These are phyloP conservation scores for Pica pica DNA, from an alignment of 2,113 vertebrate species.

Conservation along the genomic window DNA sequence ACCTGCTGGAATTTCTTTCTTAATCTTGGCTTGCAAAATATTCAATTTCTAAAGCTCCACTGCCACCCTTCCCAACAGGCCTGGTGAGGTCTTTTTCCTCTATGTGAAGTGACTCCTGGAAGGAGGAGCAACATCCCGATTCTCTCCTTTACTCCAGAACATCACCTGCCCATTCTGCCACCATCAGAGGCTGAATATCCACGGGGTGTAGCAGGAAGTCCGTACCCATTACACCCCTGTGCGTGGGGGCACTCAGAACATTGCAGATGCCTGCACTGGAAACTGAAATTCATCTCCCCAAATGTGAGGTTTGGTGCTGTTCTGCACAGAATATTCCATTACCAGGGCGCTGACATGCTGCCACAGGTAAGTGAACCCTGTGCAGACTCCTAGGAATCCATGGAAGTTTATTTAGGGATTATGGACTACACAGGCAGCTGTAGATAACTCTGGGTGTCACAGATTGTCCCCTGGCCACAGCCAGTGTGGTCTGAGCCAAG, in stretches of 20 bases:
- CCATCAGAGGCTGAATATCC: neutral
- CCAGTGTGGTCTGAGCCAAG: neutral
- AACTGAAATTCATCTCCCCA: neutral
- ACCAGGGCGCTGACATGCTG: neutral
- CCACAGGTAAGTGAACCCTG: neutral
- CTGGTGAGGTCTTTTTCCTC: neutral
- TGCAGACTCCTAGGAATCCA: neutral
- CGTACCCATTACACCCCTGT: neutral
- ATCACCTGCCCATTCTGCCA: neutral
- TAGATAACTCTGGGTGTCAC: neutral
- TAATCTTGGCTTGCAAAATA: neutral
- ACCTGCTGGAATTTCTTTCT: neutral
- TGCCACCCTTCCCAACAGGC: neutral
- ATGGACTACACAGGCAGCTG: neutral
- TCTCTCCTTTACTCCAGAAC: neutral
- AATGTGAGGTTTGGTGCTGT: fast-evolving
- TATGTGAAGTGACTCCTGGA: neutral
- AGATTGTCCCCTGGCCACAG: neutral
- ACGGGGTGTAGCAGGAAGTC: neutral
- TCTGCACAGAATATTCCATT: neutral
- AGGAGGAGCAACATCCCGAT: neutral
- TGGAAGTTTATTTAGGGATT: neutral
- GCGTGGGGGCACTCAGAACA: fast-evolving
- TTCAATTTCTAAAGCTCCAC: neutral
- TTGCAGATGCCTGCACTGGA: neutral